Percentiles rank a stretch among this genome's conserved stretches.
Evolutionary conservation across 1,140 invertebrate genomes (phyloP).

Genomic region (Linepithema humile): DNA sequence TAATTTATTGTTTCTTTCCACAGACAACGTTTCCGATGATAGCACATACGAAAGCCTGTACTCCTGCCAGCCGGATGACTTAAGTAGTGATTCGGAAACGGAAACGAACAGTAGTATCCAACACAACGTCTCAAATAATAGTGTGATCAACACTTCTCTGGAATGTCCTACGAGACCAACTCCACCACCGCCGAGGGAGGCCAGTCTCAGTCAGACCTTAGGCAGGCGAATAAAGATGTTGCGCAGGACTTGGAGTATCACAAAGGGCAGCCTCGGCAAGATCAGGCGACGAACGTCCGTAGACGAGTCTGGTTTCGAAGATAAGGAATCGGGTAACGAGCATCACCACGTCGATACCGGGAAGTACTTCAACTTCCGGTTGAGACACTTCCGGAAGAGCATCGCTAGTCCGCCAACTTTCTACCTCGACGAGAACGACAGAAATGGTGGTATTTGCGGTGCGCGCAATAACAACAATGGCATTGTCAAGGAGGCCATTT

Average conservation of each 20-base stretch:
- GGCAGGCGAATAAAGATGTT: slow-evolving; percentile 80
- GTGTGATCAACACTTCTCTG: slow-evolving; percentile 5
- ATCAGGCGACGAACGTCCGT: slow-evolving; percentile 75
- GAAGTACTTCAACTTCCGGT: slow-evolving; percentile 79
- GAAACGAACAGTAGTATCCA: slow-evolving; percentile 51
- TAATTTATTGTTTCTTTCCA: slow-evolving; percentile 8
- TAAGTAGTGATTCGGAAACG: slow-evolving; percentile 75
- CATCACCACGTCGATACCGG: slow-evolving; percentile 49
- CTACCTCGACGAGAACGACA: slow-evolving; percentile 73
- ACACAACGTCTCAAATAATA: not conserved
- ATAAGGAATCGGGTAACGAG: slow-evolving; percentile 67
- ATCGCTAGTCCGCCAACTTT: slow-evolving; percentile 75
- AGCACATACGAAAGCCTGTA: slow-evolving; percentile 80
- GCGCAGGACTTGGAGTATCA: slow-evolving; percentile 81
- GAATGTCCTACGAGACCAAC: slow-evolving; percentile 77
- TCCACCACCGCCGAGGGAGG: slow-evolving; percentile 79
- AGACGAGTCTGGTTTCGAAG: slow-evolving; percentile 52
- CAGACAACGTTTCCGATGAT: slow-evolving; percentile 80
- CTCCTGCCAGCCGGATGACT: slow-evolving; percentile 74
- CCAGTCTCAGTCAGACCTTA: slow-evolving; percentile 77
- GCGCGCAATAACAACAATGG: slow-evolving; percentile 54
- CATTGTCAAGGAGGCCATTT: slow-evolving; percentile 72
- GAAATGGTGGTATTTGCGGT: slow-evolving; percentile 53
- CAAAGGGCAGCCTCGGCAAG: slow-evolving; percentile 80
- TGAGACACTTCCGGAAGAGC: slow-evolving; percentile 76